These are phyloP conservation scores for Ficedula albicollis DNA, from an alignment of 2,797 vertebrate species.

Conservation along the genomic window DNA sequence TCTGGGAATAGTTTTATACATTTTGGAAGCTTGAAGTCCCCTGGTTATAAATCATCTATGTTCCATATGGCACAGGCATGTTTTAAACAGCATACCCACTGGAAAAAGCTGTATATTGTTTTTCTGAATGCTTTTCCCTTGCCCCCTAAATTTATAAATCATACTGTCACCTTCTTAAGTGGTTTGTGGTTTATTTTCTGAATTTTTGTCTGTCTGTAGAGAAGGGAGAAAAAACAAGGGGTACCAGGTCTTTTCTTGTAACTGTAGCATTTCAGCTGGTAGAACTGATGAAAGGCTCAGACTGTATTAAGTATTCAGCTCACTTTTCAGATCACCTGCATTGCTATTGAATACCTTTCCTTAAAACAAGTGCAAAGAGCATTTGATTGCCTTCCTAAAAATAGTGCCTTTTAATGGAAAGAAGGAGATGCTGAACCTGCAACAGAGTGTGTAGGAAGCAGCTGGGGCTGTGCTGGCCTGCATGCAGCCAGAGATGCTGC, in stretches of 20 bases:
- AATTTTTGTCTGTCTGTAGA: neutral
- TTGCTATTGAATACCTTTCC: conserved; percentile 4
- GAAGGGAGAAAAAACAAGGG: neutral
- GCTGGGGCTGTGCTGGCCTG: neutral
- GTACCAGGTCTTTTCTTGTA: neutral
- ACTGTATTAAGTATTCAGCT: neutral
- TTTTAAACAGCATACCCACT: conserved; percentile 24
- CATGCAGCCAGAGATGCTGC: neutral
- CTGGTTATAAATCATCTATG: conserved; percentile 49
- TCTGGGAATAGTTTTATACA: conserved; percentile 31
- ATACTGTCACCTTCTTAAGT: conserved; percentile 33
- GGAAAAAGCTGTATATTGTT: conserved; percentile 55
- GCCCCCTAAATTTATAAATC: conserved; percentile 58
- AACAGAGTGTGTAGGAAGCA: neutral
- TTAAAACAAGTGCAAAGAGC: conserved; percentile 41
- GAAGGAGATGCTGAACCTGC: neutral
- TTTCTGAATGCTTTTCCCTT: conserved; percentile 45
- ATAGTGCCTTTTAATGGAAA: conserved; percentile 30
- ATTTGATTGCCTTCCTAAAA: conserved; percentile 36
- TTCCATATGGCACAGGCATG: conserved; percentile 15
- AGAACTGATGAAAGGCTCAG: neutral
- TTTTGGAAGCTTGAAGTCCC: conserved; percentile 20
- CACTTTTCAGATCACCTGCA: neutral
- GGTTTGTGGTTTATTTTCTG: conserved; percentile 49
- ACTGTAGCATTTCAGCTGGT: neutral